A percentile compares a stretch with the other conserved stretches of the same genome.
Evolutionary conservation across 1,140 invertebrate species (phyloP).

Genomic region (Acromyrmex echinatior): DNA sequence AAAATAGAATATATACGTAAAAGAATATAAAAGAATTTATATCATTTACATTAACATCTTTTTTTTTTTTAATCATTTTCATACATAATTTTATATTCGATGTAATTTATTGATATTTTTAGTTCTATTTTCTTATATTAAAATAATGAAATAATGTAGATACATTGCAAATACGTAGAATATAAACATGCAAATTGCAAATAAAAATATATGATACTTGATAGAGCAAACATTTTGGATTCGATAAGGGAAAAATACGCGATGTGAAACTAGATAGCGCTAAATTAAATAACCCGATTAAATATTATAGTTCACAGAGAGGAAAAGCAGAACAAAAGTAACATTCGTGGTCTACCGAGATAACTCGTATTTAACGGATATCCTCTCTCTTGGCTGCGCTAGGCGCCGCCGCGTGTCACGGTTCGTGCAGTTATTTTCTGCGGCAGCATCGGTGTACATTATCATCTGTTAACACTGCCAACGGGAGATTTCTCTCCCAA

Average conservation of each 20-base stretch:
- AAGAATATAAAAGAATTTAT: background rate
- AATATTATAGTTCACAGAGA: slow-evolving; percentile 43
- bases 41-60: background rate
- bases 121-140: background rate
- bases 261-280: slow-evolving; percentile 1
- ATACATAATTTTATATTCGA: background rate
- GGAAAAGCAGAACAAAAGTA: slow-evolving; percentile 28
- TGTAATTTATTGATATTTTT: background rate
- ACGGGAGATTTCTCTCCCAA: slow-evolving; percentile 17
- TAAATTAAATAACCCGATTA: slow-evolving; percentile 53
- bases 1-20: too few species aligned
- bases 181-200: background rate
- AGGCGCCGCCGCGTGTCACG: slow-evolving; percentile 8
- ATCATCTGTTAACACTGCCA: slow-evolving; percentile 51
- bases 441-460: slow-evolving; percentile 42
- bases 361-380: slow-evolving; percentile 52
- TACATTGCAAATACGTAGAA: background rate
- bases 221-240: background rate
- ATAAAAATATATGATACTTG: slow-evolving; percentile 1
- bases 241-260: slow-evolving; percentile 13
- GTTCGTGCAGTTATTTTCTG: slow-evolving; percentile 42
- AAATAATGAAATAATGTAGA: background rate
- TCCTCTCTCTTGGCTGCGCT: background rate
- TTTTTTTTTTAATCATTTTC: background rate
- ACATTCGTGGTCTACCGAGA: slow-evolving; percentile 46